A percentile compares a stretch with the other conserved stretches of the same genome.
phyloP scores from a whole-genome alignment of 2,797 vertebrate species.

The Rhinella marina region DNA sequence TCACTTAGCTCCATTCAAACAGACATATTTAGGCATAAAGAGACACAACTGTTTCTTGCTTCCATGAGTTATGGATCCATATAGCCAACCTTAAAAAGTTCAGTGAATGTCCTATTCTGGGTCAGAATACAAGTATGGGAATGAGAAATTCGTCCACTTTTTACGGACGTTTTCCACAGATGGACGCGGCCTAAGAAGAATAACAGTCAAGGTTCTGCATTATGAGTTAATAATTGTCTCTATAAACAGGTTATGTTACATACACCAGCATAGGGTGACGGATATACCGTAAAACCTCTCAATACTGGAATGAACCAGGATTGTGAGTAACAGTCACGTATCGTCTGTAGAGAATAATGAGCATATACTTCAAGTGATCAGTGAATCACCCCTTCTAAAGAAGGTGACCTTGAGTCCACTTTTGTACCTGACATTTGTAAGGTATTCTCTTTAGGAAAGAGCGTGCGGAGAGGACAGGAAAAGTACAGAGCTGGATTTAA shows the following conservation, averaged over 20 bases:
- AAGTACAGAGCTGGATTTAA: slow-evolving; percentile 14
- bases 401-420: slow-evolving; percentile 38
- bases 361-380: slow-evolving; percentile 36
- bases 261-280: background rate
- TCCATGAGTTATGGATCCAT: too few species aligned
- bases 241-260: background rate
- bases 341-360: slow-evolving; percentile 39
- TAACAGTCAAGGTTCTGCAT: background rate
- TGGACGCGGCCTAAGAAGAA: too few species aligned
- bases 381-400: slow-evolving; percentile 38
- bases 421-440: slow-evolving; percentile 33
- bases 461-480: slow-evolving; percentile 15
- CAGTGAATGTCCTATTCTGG: too few species aligned
- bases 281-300: background rate
- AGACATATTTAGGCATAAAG: too few species aligned
- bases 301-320: background rate
- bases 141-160: too few species aligned
- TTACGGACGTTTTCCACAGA: too few species aligned
- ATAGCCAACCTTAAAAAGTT: too few species aligned
- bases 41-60: too few species aligned
- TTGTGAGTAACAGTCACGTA: background rate
- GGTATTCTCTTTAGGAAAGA: slow-evolving; percentile 26
- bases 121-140: too few species aligned
- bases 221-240: background rate
- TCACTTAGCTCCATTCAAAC: too few species aligned